phyloP scores from a whole-genome alignment of 2,888 invertebrate species.

The Torymus tubicola region DNA sequence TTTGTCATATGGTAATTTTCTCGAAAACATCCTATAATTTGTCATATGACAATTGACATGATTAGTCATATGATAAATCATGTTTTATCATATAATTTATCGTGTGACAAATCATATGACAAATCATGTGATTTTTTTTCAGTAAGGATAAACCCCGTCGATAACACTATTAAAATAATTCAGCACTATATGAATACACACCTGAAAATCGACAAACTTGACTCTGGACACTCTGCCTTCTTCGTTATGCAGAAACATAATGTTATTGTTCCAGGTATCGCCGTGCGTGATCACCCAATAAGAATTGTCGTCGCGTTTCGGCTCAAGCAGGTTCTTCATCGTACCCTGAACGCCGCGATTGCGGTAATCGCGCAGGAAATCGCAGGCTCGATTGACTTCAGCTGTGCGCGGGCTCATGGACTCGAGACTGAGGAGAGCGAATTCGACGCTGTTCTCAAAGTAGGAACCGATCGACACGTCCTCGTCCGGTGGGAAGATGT shows the following conservation, averaged over 20 bases:
- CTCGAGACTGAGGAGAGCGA: conserved; percentile 60
- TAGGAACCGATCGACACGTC: conserved; percentile 59
- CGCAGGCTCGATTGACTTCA: conserved; percentile 51
- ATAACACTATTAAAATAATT: no score
- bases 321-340: conserved; percentile 57
- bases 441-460: conserved; percentile 50
- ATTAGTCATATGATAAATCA: no score
- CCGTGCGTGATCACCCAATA: conserved; percentile 68
- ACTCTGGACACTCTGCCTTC: conserved; percentile 56
- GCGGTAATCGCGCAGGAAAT: conserved; percentile 53
- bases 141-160: no score
- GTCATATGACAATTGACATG: no score
- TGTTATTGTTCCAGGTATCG: conserved; percentile 69
- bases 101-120: no score
- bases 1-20: no score
- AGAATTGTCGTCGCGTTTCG: conserved; percentile 49
- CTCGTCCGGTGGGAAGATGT: conserved; percentile 60
- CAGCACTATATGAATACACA: not conserved
- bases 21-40: no score
- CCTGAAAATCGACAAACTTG: conserved; percentile 67
- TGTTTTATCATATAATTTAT: no score
- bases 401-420: conserved; percentile 55
- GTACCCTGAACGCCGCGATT: conserved; percentile 38
- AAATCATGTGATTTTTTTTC: no score
- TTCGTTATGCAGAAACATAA: conserved; percentile 64